Conservation (phyloP, 2,113 vertebrate species). For the Rhombomys opimus region DNA sequence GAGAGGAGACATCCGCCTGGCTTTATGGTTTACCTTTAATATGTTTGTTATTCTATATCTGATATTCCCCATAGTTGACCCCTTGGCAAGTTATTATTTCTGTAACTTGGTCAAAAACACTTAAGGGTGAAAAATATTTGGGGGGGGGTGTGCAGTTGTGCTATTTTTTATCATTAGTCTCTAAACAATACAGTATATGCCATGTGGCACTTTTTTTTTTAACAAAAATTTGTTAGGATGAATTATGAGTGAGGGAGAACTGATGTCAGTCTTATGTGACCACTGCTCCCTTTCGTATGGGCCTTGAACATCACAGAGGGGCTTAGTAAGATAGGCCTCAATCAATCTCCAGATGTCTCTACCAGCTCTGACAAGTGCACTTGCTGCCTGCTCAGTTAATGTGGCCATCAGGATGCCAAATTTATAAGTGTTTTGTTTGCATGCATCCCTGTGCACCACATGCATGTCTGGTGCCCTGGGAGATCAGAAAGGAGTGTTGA, state of each 20-base stretch:
- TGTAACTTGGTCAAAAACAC: not conserved
- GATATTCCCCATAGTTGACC: not conserved
- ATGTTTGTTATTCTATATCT: not conserved
- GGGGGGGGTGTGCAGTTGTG: accelerated
- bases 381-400: not conserved
- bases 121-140: not conserved
- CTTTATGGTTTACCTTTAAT: not conserved
- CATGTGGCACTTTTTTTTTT: not conserved
- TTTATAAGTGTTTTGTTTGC: not conserved
- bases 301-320: not conserved
- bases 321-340: not conserved
- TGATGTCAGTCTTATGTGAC: no score
- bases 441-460: not conserved
- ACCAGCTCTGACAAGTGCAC: no score
- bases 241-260: no score
- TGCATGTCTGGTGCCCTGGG: not conserved
- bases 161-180: not conserved
- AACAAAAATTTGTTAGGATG: no score
- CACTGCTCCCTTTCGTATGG: not conserved
- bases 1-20: not conserved
- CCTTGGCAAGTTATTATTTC: not conserved
- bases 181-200: not conserved
- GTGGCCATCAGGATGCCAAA: not conserved
- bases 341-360: not conserved
- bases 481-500: not conserved